These are phyloP conservation scores for Sinosuthora webbiana DNA, from an alignment of 2,113 vertebrate species.

Conservation along the genomic window DNA sequence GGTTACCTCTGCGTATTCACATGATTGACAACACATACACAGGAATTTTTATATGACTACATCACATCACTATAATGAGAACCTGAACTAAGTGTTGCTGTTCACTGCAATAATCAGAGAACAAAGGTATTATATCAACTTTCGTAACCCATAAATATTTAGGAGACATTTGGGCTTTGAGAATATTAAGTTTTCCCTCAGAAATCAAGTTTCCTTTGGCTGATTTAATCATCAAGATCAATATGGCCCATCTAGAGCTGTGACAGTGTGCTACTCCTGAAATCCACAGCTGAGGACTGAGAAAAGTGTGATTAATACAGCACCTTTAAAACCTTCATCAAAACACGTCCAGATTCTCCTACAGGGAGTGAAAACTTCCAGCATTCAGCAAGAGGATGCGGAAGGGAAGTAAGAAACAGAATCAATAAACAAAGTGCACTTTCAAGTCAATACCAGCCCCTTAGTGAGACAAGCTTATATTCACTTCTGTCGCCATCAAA, in stretches of 20 bases:
- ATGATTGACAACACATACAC: constrained; percentile 50
- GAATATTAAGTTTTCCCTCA: constrained; percentile 36
- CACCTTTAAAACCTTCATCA: not conserved
- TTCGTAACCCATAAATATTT: constrained; percentile 8
- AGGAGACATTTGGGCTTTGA: constrained; percentile 3
- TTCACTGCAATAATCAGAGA: constrained; percentile 31
- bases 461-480: not conserved
- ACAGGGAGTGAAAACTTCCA: not conserved
- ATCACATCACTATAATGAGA: not conserved
- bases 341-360: not conserved
- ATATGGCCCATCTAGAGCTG: constrained; percentile 15
- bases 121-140: constrained; percentile 49
- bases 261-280: constrained; percentile 23
- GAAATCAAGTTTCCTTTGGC: constrained; percentile 49
- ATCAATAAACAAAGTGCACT: not conserved
- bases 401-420: not conserved
- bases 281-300: constrained; percentile 16
- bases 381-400: not conserved
- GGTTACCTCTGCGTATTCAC: not conserved
- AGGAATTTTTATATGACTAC: not conserved
- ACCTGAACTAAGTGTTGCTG: not conserved
- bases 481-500: not conserved
- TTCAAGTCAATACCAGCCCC: not conserved
- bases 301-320: constrained; percentile 49
- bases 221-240: constrained; percentile 62